phyloP scores from a whole-genome alignment of 1,140 invertebrate genomes.

The Drosophila truncata region DNA sequence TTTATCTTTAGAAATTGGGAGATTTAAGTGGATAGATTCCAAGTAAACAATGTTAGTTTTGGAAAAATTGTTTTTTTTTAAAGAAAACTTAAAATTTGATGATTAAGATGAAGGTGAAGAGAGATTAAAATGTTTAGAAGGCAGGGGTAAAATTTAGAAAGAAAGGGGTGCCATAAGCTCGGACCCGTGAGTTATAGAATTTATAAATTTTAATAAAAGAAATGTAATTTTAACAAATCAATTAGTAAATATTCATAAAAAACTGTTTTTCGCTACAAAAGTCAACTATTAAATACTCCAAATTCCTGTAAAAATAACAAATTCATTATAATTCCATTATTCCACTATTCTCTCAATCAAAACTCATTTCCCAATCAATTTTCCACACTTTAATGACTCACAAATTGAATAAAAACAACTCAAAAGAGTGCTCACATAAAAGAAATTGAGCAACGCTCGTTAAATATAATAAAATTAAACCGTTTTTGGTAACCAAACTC shows the following conservation, averaged over 20 bases:
- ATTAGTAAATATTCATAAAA: neutral
- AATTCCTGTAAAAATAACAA: neutral
- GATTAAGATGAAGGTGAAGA: neutral
- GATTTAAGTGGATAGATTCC: constrained; percentile 6
- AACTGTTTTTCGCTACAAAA: neutral
- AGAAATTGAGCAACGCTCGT: constrained; percentile 30
- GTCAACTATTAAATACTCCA: neutral
- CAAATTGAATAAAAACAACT: neutral
- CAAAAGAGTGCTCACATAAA: neutral
- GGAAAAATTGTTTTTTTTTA: neutral
- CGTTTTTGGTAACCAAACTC: constrained; percentile 32
- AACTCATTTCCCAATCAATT: constrained; percentile 1
- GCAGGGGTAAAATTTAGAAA: neutral
- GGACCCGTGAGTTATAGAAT: neutral
- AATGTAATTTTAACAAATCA: neutral
- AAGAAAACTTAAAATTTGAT: neutral
- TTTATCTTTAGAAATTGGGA: constrained; percentile 6
- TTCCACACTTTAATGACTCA: neutral
- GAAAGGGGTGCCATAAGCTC: neutral
- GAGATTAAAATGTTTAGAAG: neutral
- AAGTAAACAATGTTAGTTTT: neutral
- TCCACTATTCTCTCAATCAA: neutral
- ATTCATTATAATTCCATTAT: neutral
- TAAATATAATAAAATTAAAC: constrained; percentile 20
- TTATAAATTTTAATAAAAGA: neutral